Conservation (phyloP, 2,888 invertebrate genomes). For the Drosophila stalkeri region DNA sequence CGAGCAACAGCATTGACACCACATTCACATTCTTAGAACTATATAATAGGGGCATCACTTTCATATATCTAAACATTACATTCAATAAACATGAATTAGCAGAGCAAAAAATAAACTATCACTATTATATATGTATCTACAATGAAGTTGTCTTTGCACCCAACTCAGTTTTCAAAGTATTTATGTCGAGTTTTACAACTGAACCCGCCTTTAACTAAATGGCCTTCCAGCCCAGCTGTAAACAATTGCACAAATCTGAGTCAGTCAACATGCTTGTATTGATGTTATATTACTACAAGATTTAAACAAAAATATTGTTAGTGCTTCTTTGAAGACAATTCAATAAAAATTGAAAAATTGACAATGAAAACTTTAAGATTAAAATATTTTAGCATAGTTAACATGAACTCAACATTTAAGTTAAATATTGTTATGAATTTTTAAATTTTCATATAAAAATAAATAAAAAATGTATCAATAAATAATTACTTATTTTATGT, state of each 20-base stretch:
- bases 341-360: neutral
- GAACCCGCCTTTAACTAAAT: neutral
- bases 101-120: neutral
- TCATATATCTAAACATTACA: neutral
- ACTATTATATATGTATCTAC: neutral
- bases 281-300: neutral
- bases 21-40: neutral
- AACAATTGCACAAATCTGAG: neutral
- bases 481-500: neutral
- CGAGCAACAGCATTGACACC: neutral
- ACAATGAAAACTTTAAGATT: neutral
- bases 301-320: neutral
- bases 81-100: neutral
- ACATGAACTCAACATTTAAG: neutral
- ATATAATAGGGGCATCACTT: neutral
- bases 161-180: neutral
- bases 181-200: neutral
- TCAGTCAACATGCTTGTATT: conserved; percentile 1
- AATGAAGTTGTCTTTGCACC: neutral
- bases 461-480: neutral
- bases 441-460: neutral
- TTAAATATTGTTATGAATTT: neutral
- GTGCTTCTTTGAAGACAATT: neutral
- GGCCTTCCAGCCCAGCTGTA: conserved; percentile 1
- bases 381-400: neutral